These are phyloP conservation scores for Rafetus swinhoei DNA, from an alignment of 2,113 vertebrate species.

Conservation along the genomic window DNA sequence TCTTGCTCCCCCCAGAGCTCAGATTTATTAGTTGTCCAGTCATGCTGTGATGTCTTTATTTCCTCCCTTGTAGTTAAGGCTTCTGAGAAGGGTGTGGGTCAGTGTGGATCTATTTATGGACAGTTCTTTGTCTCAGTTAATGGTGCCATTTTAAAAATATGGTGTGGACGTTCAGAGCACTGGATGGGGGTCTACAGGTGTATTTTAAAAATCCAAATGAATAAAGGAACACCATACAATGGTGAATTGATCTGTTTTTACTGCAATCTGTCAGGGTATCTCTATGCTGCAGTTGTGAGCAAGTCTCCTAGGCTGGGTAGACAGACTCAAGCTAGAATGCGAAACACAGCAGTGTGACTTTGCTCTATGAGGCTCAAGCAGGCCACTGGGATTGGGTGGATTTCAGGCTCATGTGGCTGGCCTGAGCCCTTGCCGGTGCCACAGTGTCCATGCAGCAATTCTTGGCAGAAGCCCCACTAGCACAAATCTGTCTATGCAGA, in stretches of 20 bases:
- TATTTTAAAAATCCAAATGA: not conserved
- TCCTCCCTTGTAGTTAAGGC: not conserved
- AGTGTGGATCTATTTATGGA: not conserved
- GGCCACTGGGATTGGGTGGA: too few relatives aligned
- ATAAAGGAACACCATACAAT: conserved; percentile 13
- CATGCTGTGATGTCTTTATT: not conserved
- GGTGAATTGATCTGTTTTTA: not conserved
- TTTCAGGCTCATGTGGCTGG: not conserved
- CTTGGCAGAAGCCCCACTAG: not conserved
- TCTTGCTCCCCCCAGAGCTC: not conserved
- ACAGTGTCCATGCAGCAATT: not conserved
- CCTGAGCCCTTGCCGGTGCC: not conserved
- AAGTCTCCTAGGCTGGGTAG: not conserved
- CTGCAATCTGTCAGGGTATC: not conserved
- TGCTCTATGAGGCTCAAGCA: not conserved
- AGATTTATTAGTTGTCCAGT: not conserved
- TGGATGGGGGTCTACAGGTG: not conserved
- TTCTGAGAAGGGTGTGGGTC: not conserved
- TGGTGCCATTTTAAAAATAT: not conserved
- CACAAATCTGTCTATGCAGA: not conserved
- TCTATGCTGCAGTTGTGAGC: not conserved
- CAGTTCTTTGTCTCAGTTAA: conserved; percentile 1
- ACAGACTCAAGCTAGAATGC: not conserved
- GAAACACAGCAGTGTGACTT: not conserved
- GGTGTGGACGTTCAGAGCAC: not conserved